A percentile compares a stretch with the other conserved stretches of the same genome.
phyloP scores from a whole-genome alignment of 2,797 vertebrate species.

The Labroides dimidiatus region DNA sequence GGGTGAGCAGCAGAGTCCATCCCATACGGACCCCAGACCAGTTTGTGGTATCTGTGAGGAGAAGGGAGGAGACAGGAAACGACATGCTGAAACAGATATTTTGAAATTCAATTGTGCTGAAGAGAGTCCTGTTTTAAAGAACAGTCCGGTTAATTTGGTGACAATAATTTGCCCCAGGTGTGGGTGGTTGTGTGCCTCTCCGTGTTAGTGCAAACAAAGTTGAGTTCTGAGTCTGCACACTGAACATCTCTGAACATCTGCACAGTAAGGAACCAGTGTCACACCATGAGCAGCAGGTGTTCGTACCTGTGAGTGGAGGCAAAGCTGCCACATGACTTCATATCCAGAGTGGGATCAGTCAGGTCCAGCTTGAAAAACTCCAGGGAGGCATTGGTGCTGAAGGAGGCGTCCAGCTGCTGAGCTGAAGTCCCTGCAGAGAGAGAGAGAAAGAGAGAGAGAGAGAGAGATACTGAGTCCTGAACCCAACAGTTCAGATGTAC shows the following conservation, averaged over 20 bases:
- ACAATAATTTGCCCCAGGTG: too few relatives aligned
- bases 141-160: too few relatives aligned
- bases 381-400: constrained; percentile 95
- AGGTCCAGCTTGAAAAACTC: constrained; percentile 97
- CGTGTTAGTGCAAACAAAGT: too few relatives aligned
- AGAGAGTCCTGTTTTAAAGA: too few relatives aligned
- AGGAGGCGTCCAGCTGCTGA: constrained; percentile 97
- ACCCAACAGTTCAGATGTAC: too few relatives aligned
- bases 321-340: constrained; percentile 93
- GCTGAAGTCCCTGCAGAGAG: constrained; percentile 91
- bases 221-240: too few relatives aligned
- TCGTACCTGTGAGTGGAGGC: constrained; percentile 91
- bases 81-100: too few relatives aligned
- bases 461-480: too few relatives aligned
- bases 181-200: too few relatives aligned
- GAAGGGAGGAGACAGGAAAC: neutral
- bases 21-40: constrained; percentile 93
- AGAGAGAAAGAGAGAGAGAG: neutral
- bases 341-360: constrained; percentile 90
- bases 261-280: too few relatives aligned
- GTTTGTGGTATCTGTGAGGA: constrained; percentile 91
- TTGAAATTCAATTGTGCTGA: too few relatives aligned
- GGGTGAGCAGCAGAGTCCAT: constrained; percentile 78
- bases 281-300: neutral
- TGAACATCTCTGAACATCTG: too few relatives aligned